A percentile compares a stretch with the other conserved stretches of the same genome.
phyloP scores from a whole-genome alignment of 2,113 vertebrate species.

The Calyptomena viridis region DNA sequence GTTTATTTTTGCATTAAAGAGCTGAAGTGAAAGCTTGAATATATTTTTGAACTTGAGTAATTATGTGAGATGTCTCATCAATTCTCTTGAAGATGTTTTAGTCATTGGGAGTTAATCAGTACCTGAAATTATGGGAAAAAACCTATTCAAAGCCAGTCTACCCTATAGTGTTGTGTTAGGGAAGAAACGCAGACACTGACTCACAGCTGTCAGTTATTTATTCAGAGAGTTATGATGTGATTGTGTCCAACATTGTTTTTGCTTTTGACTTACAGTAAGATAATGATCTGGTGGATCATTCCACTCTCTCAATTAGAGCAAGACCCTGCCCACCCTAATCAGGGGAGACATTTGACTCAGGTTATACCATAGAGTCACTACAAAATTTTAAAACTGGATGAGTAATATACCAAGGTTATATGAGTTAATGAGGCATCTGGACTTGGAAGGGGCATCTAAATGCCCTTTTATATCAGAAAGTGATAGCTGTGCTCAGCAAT shows the following conservation, averaged over 20 bases:
- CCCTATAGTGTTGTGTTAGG: conserved; percentile 16
- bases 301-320: neutral
- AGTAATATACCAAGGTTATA: neutral
- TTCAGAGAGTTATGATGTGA: neutral
- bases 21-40: neutral
- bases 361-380: no score
- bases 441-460: neutral
- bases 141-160: neutral
- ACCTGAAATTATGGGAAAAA: conserved; percentile 37
- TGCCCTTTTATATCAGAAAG: neutral
- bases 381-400: neutral
- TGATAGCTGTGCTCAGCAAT: neutral
- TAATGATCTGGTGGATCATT: neutral
- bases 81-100: conserved; percentile 52
- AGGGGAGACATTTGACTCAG: rapidly evolving
- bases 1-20: neutral
- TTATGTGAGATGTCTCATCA: neutral
- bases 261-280: neutral
- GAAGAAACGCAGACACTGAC: conserved; percentile 66
- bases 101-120: conserved; percentile 68
- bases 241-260: neutral
- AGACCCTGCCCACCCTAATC: neutral
- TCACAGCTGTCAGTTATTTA: conserved; percentile 63
- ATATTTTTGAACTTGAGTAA: neutral
- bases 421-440: neutral